These are phyloP conservation scores for Alectura lathami DNA, from an alignment of 2,113 vertebrate species.

Conservation along the genomic window DNA sequence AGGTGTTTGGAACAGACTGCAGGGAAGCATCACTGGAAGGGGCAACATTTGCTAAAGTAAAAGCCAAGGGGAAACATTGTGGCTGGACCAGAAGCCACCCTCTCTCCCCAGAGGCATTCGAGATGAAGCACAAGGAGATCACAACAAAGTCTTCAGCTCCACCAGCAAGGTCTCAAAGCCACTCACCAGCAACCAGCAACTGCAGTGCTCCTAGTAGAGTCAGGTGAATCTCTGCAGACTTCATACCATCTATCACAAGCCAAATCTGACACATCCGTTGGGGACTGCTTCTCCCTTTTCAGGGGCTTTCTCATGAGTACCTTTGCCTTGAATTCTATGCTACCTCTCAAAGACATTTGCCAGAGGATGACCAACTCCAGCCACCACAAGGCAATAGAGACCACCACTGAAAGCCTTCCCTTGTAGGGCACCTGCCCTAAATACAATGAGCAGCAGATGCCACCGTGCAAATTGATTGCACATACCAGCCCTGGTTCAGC, in stretches of 20 bases:
- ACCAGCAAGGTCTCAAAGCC: neutral
- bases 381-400: rapidly evolving
- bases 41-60: neutral
- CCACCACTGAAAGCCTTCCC: rapidly evolving
- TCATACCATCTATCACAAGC: neutral
- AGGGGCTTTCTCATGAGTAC: rapidly evolving
- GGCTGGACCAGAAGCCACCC: neutral
- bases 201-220: neutral
- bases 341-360: rapidly evolving
- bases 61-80: neutral
- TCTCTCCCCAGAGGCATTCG: rapidly evolving
- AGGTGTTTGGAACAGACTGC: rapidly evolving
- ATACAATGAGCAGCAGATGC: neutral
- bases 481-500: neutral
- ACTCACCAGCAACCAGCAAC: neutral
- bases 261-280: rapidly evolving
- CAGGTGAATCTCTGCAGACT: neutral
- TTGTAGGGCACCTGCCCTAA: neutral
- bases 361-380: rapidly evolving
- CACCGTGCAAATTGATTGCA: neutral
- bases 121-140: rapidly evolving
- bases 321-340: neutral
- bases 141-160: neutral
- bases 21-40: rapidly evolving
- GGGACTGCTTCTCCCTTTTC: rapidly evolving